Evolutionary conservation across 2,113 vertebrate species (phyloP).

Genomic region (Amia ocellicauda): DNA sequence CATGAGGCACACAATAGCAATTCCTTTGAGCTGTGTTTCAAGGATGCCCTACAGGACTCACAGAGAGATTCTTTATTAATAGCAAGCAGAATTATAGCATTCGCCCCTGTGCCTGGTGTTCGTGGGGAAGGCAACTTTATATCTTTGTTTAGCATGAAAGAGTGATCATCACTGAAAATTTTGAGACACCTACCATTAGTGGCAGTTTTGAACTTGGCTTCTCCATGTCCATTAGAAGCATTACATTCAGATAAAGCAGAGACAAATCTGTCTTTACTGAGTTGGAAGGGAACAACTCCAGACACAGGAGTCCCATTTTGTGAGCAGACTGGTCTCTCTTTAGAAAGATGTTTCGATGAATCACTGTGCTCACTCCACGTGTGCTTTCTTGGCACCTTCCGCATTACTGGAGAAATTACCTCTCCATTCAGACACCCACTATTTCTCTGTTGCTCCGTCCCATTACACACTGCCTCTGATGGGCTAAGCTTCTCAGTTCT

Average conservation of each 20-base stretch:
- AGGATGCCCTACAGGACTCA: slow-evolving; percentile 34
- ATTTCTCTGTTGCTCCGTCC: not conserved
- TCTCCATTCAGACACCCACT: not conserved
- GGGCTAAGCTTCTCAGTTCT: slow-evolving; percentile 30
- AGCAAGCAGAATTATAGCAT: slow-evolving; percentile 16
- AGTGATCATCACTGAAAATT: slow-evolving; percentile 21
- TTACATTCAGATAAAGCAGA: slow-evolving; percentile 23
- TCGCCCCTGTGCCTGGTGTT: slow-evolving; percentile 4
- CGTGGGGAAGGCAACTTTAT: not conserved
- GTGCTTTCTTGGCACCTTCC: slow-evolving; percentile 13
- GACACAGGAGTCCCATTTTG: not conserved
- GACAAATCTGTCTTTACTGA: slow-evolving; percentile 6
- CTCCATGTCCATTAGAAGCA: not conserved
- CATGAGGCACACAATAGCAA: slow-evolving; percentile 61
- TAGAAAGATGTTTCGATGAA: slow-evolving; percentile 1
- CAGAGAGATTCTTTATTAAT: slow-evolving; percentile 46
- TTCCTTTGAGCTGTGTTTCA: slow-evolving; percentile 42
- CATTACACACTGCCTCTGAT: not conserved
- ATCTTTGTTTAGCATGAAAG: slow-evolving; percentile 25
- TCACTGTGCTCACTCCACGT: not conserved
- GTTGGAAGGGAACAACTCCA: not conserved
- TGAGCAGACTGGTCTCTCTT: not conserved
- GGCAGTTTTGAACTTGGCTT: slow-evolving; percentile 26
- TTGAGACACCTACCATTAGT: slow-evolving; percentile 25
- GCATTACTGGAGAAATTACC: slow-evolving; percentile 8